Conservation (phyloP, 2,113 vertebrate species). For the Mormoops blainvillei region DNA sequence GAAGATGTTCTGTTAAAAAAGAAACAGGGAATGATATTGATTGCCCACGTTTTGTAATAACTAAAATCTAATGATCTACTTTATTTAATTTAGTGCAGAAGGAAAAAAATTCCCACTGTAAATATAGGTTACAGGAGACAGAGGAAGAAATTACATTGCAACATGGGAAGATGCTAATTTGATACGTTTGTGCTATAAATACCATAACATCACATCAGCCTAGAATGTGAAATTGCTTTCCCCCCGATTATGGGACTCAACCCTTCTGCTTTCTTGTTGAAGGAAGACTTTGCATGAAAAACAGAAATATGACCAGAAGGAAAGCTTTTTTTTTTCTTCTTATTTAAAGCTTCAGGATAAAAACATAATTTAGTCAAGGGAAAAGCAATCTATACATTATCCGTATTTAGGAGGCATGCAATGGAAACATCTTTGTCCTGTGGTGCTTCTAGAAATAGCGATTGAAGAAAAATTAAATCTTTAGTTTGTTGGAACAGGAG, state of each 20-base stretch:
- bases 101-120: neutral
- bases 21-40: neutral
- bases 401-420: neutral
- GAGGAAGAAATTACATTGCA: slow-evolving; percentile 18
- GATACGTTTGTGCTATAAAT: neutral
- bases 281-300: slow-evolving; percentile 32
- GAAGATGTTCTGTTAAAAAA: neutral
- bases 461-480: slow-evolving; percentile 37
- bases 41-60: neutral
- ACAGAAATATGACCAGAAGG: neutral
- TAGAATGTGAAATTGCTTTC: neutral
- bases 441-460: slow-evolving; percentile 33
- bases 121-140: slow-evolving; percentile 11
- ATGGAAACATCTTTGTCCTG: neutral
- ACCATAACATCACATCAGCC: neutral
- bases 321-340: neutral
- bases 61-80: neutral
- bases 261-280: neutral
- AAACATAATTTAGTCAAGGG: slow-evolving; percentile 42
- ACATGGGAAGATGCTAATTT: neutral
- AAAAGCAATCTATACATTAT: neutral
- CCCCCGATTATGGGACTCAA: neutral
- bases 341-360: slow-evolving; percentile 47
- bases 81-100: slow-evolving; percentile 32
- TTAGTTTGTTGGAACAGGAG: neutral